Percentiles rank a stretch among this genome's conserved stretches.
These are phyloP conservation scores for Pontoporia blainvillei DNA, from an alignment of 2,113 vertebrate species.

Conservation along the genomic window DNA sequence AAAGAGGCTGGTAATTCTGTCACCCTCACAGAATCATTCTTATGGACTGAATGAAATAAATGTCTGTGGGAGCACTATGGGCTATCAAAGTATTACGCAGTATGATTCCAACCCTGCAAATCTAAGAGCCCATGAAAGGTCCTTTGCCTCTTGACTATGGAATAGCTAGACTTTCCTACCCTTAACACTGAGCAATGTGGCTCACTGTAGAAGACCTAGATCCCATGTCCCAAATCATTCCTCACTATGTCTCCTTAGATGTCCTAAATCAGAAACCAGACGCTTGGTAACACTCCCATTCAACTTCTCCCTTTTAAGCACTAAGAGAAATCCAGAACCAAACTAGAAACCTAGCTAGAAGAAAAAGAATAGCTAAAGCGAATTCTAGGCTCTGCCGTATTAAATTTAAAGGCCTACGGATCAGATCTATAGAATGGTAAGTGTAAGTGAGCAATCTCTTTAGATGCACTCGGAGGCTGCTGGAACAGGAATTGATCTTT, in stretches of 20 bases:
- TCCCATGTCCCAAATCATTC: background rate
- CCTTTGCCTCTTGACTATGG: background rate
- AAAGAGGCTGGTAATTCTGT: background rate
- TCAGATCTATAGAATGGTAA: background rate
- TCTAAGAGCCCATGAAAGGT: background rate
- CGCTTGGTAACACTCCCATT: background rate
- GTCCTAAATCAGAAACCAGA: background rate
- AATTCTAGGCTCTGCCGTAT: background rate
- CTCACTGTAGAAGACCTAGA: background rate
- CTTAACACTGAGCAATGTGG: background rate
- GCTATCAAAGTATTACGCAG: background rate
- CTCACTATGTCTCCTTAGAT: background rate
- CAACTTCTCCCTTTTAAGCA: background rate
- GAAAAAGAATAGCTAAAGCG: background rate
- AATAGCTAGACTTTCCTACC: background rate
- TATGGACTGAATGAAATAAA: background rate
- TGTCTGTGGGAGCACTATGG: background rate
- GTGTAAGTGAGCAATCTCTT: background rate
- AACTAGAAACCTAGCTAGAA: background rate
- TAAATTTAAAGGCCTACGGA: conserved; percentile 2
- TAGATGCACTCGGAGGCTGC: background rate
- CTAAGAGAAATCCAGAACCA: conserved; percentile 19
- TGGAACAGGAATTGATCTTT: background rate
- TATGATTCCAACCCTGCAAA: background rate
- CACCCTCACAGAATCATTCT: background rate